Base-by-base conservation (phyloP, 2,888 invertebrate genomes). In the Caenorhabditis sp. region DNA sequence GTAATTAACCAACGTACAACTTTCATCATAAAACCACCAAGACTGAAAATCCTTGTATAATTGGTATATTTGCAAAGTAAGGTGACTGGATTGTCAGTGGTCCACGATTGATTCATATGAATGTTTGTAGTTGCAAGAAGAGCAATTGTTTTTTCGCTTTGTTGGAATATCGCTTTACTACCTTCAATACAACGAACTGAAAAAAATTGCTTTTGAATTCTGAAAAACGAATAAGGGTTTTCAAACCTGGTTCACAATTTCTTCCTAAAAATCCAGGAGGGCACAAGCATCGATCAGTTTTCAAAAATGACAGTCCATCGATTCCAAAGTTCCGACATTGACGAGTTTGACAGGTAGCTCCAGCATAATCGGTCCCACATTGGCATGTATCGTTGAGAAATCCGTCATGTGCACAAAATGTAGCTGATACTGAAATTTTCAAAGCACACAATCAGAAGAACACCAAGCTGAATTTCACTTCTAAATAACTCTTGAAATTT, bases 231-330 rank as follows among this genome's bases (percentile, higher is more conserved):
- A n/a, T n/a, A n/a, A n/a, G n/a, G n/a, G n/a, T n/a, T n/a, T 21
- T 43, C 56, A 10, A 38, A 73, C 73, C 73, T n/a, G 73, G 73
- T 57, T 73, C 68, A 53, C 73, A 73, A 25, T 69, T 69, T 3
- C 61, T 31, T 20, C 73, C 73, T 0, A 66, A 31, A 27, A 73
- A 73, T 10, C 63, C 66, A 7, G 68, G 65, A 0, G 73, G 73
- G 50, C 73, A 73, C 1, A 62, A 50, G 38, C 72, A 72, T 20
- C 63, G 21, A 43, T 72, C 67, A 5, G 31, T 23, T 20, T 17
- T 31, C 17, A n/a, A 49, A 0, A 25, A n/a, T 14, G 0, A 14
- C 21, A 38, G 43, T 20, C 56, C 61, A 10, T 67, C 31, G 17
- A 67, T 38, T 8, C 72, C 72, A 52, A 62, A 72, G 26, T 67